phyloP scores from a whole-genome alignment of 2,113 vertebrate genomes.

The Camelus bactrianus region DNA sequence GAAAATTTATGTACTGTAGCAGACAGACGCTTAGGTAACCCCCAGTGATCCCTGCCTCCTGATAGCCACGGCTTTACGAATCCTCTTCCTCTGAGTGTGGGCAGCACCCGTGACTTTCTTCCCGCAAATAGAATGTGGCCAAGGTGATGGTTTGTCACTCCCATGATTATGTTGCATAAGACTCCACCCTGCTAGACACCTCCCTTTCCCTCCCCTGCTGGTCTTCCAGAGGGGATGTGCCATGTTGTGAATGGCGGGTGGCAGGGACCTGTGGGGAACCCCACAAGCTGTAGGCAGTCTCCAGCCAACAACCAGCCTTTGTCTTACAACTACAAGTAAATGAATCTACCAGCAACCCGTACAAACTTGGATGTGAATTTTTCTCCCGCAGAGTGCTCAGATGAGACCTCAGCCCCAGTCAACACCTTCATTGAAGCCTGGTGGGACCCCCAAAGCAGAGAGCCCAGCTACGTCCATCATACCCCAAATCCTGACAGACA shows the following conservation, averaged over 20 bases:
- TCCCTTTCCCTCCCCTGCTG: neutral
- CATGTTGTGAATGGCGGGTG: fast-evolving
- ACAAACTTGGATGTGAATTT: neutral
- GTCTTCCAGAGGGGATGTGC: neutral
- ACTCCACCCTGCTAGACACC: neutral
- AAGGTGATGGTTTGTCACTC: neutral
- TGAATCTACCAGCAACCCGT: neutral
- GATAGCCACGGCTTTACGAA: neutral
- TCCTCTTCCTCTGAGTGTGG: neutral
- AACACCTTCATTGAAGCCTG: neutral
- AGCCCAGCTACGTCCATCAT: fast-evolving
- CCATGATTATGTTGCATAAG: fast-evolving
- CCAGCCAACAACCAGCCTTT: neutral
- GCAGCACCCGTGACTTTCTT: too few relatives aligned
- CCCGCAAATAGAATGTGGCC: neutral
- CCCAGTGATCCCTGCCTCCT: neutral
- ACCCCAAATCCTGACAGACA: neutral
- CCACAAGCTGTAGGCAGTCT: neutral
- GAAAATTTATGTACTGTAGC: neutral
- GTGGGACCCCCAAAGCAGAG: neutral
- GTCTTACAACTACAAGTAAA: neutral
- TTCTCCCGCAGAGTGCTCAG: neutral
- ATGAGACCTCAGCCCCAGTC: neutral
- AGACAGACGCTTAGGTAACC: neutral
- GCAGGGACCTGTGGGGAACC: neutral